These are phyloP conservation scores for Iphiclides podalirius DNA, from an alignment of 2,888 invertebrate genomes.

Conservation along the genomic window DNA sequence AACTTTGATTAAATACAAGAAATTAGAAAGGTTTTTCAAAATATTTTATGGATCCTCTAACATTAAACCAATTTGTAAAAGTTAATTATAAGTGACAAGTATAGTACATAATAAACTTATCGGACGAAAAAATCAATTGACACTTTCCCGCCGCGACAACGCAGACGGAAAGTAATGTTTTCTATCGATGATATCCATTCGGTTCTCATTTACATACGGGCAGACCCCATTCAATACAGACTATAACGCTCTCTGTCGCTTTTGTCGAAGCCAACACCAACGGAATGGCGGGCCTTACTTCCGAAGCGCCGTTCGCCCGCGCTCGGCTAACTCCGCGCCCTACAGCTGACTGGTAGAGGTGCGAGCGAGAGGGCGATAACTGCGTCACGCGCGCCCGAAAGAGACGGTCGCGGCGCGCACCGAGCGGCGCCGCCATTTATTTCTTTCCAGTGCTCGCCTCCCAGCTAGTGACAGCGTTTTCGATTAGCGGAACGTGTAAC, in stretches of 20 bases:
- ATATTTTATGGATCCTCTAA: too few species aligned
- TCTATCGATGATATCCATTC: neutral
- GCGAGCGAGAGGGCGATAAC: slow-evolving; percentile 48
- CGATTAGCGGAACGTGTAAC: slow-evolving; percentile 56
- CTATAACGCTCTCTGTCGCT: slow-evolving; percentile 25
- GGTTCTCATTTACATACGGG: slow-evolving; percentile 6
- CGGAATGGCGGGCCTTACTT: slow-evolving; percentile 45
- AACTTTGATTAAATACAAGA: too few species aligned
- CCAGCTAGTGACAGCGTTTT: slow-evolving; percentile 71
- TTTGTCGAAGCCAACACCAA: slow-evolving; percentile 35
- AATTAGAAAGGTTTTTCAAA: too few species aligned
- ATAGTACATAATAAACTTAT: too few species aligned
- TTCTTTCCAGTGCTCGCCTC: slow-evolving; percentile 70
- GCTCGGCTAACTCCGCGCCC: slow-evolving; percentile 63
- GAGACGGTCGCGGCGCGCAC: slow-evolving; percentile 54
- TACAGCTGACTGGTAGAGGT: slow-evolving; percentile 72
- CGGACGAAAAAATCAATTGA: too few species aligned
- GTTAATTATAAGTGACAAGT: too few species aligned
- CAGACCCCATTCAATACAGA: slow-evolving; percentile 22
- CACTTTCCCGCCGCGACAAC: too few species aligned
- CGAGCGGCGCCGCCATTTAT: slow-evolving; percentile 67
- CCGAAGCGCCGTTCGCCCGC: slow-evolving; percentile 63
- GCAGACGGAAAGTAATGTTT: neutral
- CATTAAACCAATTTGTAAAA: too few species aligned
- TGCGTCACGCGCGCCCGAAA: slow-evolving; percentile 32